Evolutionary conservation across 2,888 invertebrate species (phyloP).

Genomic region (Harpalus rubripes): DNA sequence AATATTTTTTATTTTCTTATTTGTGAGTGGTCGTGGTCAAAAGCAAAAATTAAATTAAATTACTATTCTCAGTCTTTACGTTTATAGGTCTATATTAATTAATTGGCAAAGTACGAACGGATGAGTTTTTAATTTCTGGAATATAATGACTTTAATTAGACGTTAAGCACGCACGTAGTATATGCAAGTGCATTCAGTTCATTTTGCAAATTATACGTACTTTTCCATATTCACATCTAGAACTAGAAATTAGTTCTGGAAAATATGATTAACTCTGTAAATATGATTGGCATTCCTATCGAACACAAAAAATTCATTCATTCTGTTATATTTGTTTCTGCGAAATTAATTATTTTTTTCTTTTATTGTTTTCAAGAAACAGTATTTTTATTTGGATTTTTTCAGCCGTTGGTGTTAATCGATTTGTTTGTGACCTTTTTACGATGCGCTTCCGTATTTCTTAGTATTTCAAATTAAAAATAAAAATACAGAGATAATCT

Average conservation of each 20-base stretch:
- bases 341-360: conserved; percentile 19
- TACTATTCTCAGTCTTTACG: too few species aligned
- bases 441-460: not conserved
- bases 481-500: not conserved
- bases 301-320: not conserved
- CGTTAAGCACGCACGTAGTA: conserved; percentile 28
- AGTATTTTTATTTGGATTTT: conserved; percentile 25
- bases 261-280: conserved; percentile 23
- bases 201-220: conserved; percentile 6
- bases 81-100: too few species aligned
- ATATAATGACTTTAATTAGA: conserved; percentile 36
- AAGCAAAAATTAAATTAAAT: too few species aligned
- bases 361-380: conserved; percentile 19
- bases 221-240: not conserved
- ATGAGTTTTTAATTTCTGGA: conserved; percentile 20
- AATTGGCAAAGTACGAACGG: too few species aligned
- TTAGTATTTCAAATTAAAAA: not conserved
- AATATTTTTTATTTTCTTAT: too few species aligned
- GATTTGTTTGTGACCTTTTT: not conserved
- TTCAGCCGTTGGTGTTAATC: not conserved
- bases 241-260: conserved; percentile 10
- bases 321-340: not conserved
- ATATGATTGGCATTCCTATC: conserved; percentile 11
- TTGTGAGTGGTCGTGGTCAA: too few species aligned
- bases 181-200: conserved; percentile 26